Conservation (phyloP, 2,113 vertebrate genomes). For the Leucopsar rothschildi region DNA sequence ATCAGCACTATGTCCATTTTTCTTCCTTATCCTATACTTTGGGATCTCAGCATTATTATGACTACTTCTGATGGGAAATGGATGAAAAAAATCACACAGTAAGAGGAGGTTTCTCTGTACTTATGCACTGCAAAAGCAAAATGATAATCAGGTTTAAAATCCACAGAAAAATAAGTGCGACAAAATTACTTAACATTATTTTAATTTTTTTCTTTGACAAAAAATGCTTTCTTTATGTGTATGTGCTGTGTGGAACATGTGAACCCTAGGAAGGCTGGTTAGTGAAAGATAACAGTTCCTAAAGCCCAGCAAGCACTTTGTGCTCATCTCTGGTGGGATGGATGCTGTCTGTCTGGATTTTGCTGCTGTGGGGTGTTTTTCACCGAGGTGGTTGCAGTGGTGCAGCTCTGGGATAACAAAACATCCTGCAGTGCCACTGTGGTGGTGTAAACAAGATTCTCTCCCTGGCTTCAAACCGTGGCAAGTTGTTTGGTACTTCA, state of each 20-base stretch:
- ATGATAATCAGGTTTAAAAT: background rate
- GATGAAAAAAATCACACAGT: background rate
- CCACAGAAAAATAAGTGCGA: background rate
- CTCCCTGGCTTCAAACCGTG: background rate
- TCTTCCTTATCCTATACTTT: background rate
- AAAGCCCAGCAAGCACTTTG: background rate
- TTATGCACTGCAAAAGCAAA: background rate
- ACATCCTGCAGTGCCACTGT: background rate
- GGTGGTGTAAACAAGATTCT: background rate
- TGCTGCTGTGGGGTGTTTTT: background rate
- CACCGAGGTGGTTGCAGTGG: background rate
- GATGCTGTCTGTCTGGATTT: background rate
- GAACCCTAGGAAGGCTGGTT: background rate
- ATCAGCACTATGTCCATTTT: background rate
- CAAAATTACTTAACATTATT: background rate
- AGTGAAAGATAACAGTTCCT: background rate
- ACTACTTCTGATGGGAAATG: background rate
- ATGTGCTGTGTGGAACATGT: background rate
- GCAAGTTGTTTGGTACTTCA: background rate
- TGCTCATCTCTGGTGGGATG: background rate
- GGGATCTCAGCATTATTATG: background rate
- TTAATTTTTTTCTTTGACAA: background rate
- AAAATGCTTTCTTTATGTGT: background rate
- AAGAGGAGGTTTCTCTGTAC: background rate
- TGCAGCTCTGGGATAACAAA: background rate